Percentiles rank a stretch among this genome's conserved stretches.
Conservation (phyloP, 1,140 invertebrate genomes). For the Drosophila sp. region DNA sequence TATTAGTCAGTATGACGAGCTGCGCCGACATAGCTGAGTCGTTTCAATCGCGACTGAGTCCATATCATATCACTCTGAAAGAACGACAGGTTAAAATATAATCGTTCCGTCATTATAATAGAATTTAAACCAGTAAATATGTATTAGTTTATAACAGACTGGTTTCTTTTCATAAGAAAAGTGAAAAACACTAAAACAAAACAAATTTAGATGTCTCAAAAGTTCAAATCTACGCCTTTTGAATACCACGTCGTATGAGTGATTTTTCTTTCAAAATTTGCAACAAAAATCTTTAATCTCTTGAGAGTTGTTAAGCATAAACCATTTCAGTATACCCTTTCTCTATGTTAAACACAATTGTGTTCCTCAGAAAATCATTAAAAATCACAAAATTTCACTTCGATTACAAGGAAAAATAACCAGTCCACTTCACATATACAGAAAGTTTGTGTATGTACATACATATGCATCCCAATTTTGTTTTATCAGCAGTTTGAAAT, state of each 20-base stretch:
- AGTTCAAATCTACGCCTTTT: neutral
- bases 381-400: slow-evolving; percentile 13
- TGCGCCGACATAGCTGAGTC: neutral
- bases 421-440: slow-evolving; percentile 4
- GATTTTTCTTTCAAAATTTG: neutral
- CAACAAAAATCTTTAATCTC: neutral
- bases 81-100: too few relatives aligned
- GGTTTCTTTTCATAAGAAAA: too few relatives aligned
- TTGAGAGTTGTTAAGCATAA: neutral
- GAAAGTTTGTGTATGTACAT: too few relatives aligned
- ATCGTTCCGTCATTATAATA: too few relatives aligned
- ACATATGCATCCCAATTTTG: neutral
- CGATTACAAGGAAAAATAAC: slow-evolving; percentile 9
- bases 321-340: neutral
- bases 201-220: neutral
- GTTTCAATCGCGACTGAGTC: neutral
- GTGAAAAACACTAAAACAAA: too few relatives aligned
- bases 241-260: neutral
- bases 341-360: neutral
- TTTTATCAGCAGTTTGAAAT: slow-evolving; percentile 7
- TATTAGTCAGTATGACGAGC: neutral
- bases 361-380: slow-evolving; percentile 15
- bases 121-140: too few relatives aligned
- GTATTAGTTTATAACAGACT: too few relatives aligned
- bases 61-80: too few relatives aligned